Conservation (phyloP, 2,113 vertebrate species). For the Epinephelus fuscoguttatus region DNA sequence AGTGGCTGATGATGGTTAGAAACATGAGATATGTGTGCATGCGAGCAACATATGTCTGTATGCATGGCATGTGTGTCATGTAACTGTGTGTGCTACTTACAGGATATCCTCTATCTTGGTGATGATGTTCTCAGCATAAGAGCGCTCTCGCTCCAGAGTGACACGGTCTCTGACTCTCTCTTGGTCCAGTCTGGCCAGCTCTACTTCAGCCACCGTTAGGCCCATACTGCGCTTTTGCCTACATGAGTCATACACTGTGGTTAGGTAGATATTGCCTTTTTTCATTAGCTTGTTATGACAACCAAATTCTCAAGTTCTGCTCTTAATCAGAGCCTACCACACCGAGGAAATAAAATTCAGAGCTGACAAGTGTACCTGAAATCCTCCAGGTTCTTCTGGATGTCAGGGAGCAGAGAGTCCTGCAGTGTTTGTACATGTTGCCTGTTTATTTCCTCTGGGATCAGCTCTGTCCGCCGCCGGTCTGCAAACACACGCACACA, state of each 20-base stretch:
- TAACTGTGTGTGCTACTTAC: slow-evolving; percentile 82
- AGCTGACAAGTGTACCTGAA: slow-evolving; percentile 87
- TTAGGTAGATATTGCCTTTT: background rate
- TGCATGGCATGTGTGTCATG: background rate
- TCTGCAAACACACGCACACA: slow-evolving; percentile 81
- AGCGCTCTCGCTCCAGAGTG: slow-evolving; percentile 91
- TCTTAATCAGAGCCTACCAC: background rate
- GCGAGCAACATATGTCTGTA: background rate
- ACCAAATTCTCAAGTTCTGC: background rate
- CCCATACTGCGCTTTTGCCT: slow-evolving; percentile 99
- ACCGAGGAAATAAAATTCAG: background rate
- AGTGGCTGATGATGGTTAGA: background rate
- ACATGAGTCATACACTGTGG: slow-evolving; percentile 25
- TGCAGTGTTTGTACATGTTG: slow-evolving; percentile 95
- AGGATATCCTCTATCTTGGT: slow-evolving; percentile 94
- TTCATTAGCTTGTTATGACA: background rate
- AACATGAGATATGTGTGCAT: background rate
- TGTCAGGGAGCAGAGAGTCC: slow-evolving; percentile 91
- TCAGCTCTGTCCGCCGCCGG: slow-evolving; percentile 91
- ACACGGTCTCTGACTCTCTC: slow-evolving; percentile 90
- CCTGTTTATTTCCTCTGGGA: slow-evolving; percentile 95
- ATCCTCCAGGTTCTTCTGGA: slow-evolving; percentile 95
- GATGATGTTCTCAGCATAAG: slow-evolving; percentile 93
- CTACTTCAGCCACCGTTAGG: slow-evolving; percentile 93
- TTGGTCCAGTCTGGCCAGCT: slow-evolving; percentile 90